Conservation (phyloP, 2,888 invertebrate genomes). For the Deroplatys truncata region DNA sequence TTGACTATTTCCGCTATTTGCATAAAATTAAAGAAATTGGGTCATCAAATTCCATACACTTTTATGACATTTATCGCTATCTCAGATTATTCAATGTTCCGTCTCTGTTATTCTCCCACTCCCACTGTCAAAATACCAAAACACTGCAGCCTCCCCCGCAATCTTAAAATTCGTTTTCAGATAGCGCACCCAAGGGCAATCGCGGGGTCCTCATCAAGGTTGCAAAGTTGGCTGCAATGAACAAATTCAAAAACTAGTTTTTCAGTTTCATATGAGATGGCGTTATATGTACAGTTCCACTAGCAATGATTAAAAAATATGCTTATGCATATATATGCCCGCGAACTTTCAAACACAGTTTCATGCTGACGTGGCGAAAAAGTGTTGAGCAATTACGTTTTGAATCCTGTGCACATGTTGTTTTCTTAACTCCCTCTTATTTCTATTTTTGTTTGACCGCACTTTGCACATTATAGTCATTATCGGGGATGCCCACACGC, state of each 20-base stretch:
- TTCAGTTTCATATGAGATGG: too few species aligned
- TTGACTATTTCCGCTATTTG: background rate
- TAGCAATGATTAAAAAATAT: too few species aligned
- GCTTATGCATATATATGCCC: too few species aligned
- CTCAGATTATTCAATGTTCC: background rate
- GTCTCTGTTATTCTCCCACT: background rate
- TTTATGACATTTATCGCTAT: background rate
- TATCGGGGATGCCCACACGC: too few species aligned
- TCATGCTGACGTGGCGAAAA: too few species aligned
- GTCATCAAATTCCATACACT: background rate
- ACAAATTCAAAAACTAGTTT: background rate
- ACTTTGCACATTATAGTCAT: too few species aligned
- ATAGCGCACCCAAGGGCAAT: background rate
- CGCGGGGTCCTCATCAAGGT: background rate
- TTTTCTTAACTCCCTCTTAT: too few species aligned
- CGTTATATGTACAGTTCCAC: too few species aligned
- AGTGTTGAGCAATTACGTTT: too few species aligned
- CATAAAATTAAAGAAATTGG: background rate
- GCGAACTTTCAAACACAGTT: too few species aligned
- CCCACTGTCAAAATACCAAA: background rate
- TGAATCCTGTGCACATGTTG: too few species aligned
- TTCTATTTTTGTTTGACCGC: too few species aligned
- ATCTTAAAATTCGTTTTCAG: background rate
- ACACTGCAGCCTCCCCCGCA: background rate
- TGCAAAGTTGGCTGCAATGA: background rate